Conservation (phyloP, 2,888 invertebrate genomes). For the Acanthococcus lagerstroemiae region DNA sequence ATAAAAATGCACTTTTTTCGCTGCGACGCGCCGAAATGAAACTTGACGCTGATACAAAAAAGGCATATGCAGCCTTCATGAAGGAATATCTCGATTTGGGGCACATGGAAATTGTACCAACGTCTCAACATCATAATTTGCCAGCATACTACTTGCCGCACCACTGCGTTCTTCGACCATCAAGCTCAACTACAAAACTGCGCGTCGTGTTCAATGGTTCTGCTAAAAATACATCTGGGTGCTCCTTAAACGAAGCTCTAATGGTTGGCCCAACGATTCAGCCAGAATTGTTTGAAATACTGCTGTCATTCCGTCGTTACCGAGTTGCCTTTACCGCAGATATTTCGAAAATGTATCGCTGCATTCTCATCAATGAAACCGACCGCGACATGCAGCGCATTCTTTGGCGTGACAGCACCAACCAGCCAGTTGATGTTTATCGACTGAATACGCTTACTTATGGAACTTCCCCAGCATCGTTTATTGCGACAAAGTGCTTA, state of each 20-base stretch:
- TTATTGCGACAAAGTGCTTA: conserved; percentile 37
- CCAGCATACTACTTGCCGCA: conserved; percentile 35
- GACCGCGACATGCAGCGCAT: conserved; percentile 40
- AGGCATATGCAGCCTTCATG: background rate
- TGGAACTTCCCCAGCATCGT: conserved; percentile 39
- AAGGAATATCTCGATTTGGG: too few species aligned
- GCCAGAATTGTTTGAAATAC: conserved; percentile 38
- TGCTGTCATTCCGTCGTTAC: conserved; percentile 38
- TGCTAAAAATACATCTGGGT: conserved; percentile 33
- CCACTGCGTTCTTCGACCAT: conserved; percentile 33
- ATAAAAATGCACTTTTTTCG: background rate
- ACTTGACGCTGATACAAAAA: too few species aligned
- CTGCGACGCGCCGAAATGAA: background rate
- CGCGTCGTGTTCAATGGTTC: conserved; percentile 37
- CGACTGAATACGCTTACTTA: conserved; percentile 40
- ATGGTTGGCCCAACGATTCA: conserved; percentile 39
- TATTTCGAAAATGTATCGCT: conserved; percentile 41
- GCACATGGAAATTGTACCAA: too few species aligned
- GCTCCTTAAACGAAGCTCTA: conserved; percentile 40
- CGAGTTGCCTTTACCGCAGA: conserved; percentile 39
- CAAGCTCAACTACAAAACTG: conserved; percentile 34
- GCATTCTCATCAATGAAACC: conserved; percentile 36
- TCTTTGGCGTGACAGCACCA: conserved; percentile 38
- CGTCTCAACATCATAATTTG: too few species aligned
- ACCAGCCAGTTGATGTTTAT: conserved; percentile 10